Evolutionary conservation across 2,797 vertebrate species (phyloP), one percentile per base, ranked within the genome.

Genomic region (Peromyscus eremicus): DNA sequence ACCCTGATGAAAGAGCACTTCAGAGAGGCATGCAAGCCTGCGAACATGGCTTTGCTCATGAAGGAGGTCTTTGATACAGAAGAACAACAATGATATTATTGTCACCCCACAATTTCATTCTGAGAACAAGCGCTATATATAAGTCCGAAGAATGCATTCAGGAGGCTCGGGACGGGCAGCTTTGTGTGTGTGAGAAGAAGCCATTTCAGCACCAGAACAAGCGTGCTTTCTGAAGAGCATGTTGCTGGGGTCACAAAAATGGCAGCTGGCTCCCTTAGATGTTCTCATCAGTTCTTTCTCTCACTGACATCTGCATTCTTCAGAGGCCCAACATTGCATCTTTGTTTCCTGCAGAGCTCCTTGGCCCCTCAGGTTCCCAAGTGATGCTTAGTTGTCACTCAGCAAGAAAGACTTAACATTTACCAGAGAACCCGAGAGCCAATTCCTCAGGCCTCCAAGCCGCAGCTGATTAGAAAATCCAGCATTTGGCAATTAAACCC

Each of bases 31-130:
- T 94, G 93, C 96, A 97, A 97, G 76, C 83, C 96, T 70, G 70
- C 91, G 25, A 93, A 96, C 97, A 98, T 95, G 97, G 91, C 89
- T 96, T 81, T 94, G 89, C 95, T 95, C 94, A 97, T 98, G 97
- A 99, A 98, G 97, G 96, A 88, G 86, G 95, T 95, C 98, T 98
- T 98, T 98, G 98, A 98, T 97, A 96, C 95, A 96, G 94, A 94
- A 97, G 98, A 98, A 98, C 98, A 98, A 98, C 98, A 98, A 98
- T 97, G 98, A 97, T 97, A 98, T 98, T 98, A 98, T 99, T 98
- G 97, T 97, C 97, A 97, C 95, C 84, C 98, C 98, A 98, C 97
- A 98, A 98, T 98, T 94, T 96, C 92, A 96, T 98, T 98, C 96
- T 97, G 98, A 98, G 97, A 98, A 95, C 95, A 95, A 91, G 87